Evolutionary conservation across 2,113 vertebrate species (phyloP).

Genomic region (Lagopus leucura): DNA sequence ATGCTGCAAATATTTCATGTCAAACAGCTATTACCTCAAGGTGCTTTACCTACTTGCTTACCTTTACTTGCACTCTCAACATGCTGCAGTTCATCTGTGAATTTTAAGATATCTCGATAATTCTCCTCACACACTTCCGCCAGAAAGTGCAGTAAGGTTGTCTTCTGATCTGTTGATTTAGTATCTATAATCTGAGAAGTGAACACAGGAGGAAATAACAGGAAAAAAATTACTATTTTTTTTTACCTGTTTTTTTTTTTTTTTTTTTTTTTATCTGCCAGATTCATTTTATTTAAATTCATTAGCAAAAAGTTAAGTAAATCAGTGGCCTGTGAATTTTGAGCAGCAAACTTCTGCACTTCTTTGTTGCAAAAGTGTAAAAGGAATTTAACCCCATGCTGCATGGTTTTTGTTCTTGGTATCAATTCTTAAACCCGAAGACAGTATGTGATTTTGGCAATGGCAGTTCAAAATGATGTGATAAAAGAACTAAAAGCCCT

Average conservation of each 20-base stretch:
- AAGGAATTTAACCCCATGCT: background rate
- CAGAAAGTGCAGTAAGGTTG: conserved; percentile 92
- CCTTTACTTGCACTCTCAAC: conserved; percentile 96
- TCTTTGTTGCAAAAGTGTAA: background rate
- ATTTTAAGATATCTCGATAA: conserved; percentile 87
- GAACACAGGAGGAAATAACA: background rate
- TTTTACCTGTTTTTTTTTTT: too few species aligned
- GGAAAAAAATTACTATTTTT: too few species aligned
- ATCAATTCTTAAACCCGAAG: background rate
- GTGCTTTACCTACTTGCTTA: conserved; percentile 57
- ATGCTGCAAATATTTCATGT: background rate
- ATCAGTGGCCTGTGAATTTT: fast-evolving
- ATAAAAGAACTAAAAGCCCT: background rate
- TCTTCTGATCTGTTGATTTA: conserved; percentile 91
- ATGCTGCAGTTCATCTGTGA: conserved; percentile 92
- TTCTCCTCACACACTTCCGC: conserved; percentile 91
- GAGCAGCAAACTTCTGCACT: background rate
- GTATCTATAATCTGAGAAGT: conserved; percentile 91
- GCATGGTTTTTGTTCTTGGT: background rate
- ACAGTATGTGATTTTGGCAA: background rate
- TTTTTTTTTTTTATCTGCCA: background rate
- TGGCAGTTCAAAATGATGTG: background rate
- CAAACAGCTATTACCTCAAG: background rate
- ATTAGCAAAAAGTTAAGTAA: background rate
- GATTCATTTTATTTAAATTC: background rate